Percentiles rank a stretch among this genome's conserved stretches.
Evolutionary conservation across 1,140 invertebrate species (phyloP).

Genomic region (Dufourea novaeangliae): DNA sequence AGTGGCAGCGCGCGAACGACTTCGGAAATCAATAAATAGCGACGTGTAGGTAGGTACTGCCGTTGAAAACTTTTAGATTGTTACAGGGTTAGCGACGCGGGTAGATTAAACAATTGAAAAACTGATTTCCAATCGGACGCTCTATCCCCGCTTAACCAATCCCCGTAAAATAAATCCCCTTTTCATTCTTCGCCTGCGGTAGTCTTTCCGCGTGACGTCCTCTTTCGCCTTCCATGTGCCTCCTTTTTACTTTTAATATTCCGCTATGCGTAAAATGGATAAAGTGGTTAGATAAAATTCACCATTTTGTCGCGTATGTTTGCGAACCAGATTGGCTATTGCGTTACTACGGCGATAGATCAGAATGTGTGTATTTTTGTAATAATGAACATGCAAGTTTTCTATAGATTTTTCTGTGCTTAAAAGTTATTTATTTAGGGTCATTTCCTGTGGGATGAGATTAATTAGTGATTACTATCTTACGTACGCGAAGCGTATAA

Average conservation of each 20-base stretch:
- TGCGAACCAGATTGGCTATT: too few species aligned
- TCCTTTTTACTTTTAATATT: background rate
- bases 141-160: background rate
- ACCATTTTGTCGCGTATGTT: conserved; percentile 4
- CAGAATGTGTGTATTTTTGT: background rate
- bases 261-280: background rate
- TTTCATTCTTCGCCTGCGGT: background rate
- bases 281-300: conserved; percentile 18
- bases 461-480: too few species aligned
- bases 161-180: conserved; percentile 12
- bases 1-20: background rate
- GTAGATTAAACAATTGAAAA: conserved; percentile 58
- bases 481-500: too few species aligned
- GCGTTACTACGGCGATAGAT: background rate
- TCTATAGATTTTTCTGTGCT: background rate
- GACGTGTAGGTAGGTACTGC: too few species aligned
- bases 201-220: background rate
- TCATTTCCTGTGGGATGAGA: too few species aligned
- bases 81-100: background rate
- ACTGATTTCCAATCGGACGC: conserved; percentile 22
- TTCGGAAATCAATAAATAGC: conserved; percentile 52
- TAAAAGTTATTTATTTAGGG: too few species aligned
- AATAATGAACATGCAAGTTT: background rate
- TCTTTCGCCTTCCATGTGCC: background rate
- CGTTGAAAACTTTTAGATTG: conserved; percentile 21